Conservation (phyloP, 2,113 vertebrate genomes). For the Gambusia affinis region DNA sequence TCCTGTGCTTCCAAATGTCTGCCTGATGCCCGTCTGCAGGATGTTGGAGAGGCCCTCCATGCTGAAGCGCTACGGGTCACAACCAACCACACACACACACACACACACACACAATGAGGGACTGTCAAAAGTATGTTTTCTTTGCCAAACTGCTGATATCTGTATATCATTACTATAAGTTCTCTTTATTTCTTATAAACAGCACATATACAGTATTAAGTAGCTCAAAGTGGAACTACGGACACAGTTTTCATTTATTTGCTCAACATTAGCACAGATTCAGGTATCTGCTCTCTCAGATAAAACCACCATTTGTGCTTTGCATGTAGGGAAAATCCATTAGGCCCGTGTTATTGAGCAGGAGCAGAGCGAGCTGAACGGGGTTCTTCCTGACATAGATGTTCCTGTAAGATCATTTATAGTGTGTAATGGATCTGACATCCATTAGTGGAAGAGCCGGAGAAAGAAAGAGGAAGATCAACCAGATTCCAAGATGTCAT, state of each 20-base stretch:
- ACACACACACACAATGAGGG: not conserved
- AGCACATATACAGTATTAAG: too few relatives aligned
- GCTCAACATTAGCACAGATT: constrained; percentile 3
- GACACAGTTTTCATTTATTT: not conserved
- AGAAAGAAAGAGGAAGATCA: not conserved
- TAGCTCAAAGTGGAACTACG: too few relatives aligned
- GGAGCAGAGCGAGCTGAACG: constrained; percentile 1
- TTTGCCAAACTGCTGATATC: too few relatives aligned
- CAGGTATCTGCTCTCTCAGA: constrained; percentile 4
- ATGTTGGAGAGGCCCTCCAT: constrained; percentile 99
- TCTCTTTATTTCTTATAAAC: too few relatives aligned
- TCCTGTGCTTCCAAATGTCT: constrained; percentile 92
- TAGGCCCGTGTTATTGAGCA: constrained; percentile 39
- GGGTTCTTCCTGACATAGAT: constrained; percentile 34
- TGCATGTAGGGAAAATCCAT: constrained; percentile 49
- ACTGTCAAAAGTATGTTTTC: not conserved
- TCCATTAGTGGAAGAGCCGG: constrained; percentile 65
- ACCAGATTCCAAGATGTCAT: not conserved
- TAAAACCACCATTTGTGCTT: constrained; percentile 17
- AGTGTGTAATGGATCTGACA: constrained; percentile 66
- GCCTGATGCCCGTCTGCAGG: constrained; percentile 93
- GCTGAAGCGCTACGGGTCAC: constrained; percentile 90
- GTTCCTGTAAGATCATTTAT: constrained; percentile 73
- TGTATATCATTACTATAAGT: too few relatives aligned
- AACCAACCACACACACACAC: constrained; percentile 1